Percentiles rank a stretch among this genome's conserved stretches.
phyloP scores from a whole-genome alignment of 2,888 invertebrate species.

The Tipula helvola region DNA sequence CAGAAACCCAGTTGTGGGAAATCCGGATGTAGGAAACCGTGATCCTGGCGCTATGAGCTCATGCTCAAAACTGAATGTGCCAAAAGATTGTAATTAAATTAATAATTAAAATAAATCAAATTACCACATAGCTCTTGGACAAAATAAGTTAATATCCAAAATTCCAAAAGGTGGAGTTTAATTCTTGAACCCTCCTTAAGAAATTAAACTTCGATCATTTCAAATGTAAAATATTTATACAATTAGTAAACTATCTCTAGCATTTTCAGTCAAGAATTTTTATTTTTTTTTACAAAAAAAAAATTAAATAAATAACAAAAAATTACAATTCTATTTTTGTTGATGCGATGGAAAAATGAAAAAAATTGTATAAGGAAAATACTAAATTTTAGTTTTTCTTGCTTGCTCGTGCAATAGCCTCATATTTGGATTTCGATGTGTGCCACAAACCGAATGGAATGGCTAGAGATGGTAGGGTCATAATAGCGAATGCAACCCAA shows the following conservation, averaged over 20 bases:
- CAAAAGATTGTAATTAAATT: too few relatives aligned
- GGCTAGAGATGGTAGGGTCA: constrained; percentile 88
- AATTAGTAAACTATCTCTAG: not conserved
- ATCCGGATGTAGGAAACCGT: too few relatives aligned
- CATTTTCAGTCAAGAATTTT: constrained; percentile 4
- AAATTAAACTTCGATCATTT: not conserved
- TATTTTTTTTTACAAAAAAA: constrained; percentile 1
- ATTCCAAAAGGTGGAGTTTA: too few relatives aligned
- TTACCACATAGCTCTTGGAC: too few relatives aligned
- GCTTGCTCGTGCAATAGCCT: constrained; percentile 53
- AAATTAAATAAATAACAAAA: constrained; percentile 6
- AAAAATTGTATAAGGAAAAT: not conserved
- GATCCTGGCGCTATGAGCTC: too few relatives aligned
- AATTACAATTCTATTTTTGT: not conserved
- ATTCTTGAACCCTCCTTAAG: too few relatives aligned
- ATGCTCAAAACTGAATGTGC: too few relatives aligned
- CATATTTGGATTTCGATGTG: constrained; percentile 90
- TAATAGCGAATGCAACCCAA: constrained; percentile 93
- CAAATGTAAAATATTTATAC: not conserved
- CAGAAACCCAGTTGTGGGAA: too few relatives aligned
- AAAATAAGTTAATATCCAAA: too few relatives aligned
- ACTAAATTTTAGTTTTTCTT: constrained; percentile 40
- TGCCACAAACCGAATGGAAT: constrained; percentile 93
- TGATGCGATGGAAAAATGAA: not conserved
- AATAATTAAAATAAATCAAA: too few relatives aligned